These are phyloP conservation scores for Cyanistes caeruleus DNA, from an alignment of 2,113 vertebrate genomes.

Conservation along the genomic window DNA sequence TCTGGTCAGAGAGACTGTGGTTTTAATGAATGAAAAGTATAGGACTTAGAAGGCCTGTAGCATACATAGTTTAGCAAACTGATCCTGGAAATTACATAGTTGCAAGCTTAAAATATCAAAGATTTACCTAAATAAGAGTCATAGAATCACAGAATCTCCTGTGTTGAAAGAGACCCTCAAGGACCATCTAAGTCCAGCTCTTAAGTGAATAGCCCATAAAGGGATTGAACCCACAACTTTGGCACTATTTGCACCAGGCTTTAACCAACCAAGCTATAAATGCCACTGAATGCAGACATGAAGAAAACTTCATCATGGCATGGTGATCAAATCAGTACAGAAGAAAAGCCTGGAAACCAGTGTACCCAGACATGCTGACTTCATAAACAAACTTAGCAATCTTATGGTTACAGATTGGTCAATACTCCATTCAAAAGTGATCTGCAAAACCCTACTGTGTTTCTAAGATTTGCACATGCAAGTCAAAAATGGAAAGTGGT, in stretches of 20 bases:
- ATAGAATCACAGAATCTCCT: neutral
- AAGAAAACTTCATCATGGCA: neutral
- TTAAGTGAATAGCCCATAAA: neutral
- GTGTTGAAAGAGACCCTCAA: too few relatives aligned
- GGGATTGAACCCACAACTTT: neutral
- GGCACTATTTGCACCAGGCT: neutral
- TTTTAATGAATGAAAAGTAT: neutral
- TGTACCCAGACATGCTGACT: neutral
- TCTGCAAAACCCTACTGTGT: neutral
- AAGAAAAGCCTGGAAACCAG: neutral
- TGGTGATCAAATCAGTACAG: neutral
- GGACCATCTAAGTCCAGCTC: neutral
- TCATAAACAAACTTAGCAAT: neutral
- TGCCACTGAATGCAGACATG: neutral
- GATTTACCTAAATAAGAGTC: neutral
- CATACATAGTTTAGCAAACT: neutral
- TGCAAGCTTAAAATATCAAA: neutral
- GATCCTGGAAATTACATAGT: neutral
- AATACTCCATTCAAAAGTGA: neutral
- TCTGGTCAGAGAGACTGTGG: neutral
- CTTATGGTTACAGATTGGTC: neutral
- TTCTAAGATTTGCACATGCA: neutral
- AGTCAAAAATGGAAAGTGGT: neutral
- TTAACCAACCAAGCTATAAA: neutral
- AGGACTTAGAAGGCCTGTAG: neutral